Percentiles rank a stretch among this genome's conserved stretches.
phyloP scores from a whole-genome alignment of 2,888 invertebrate genomes.

The Leucophenga maculata region DNA sequence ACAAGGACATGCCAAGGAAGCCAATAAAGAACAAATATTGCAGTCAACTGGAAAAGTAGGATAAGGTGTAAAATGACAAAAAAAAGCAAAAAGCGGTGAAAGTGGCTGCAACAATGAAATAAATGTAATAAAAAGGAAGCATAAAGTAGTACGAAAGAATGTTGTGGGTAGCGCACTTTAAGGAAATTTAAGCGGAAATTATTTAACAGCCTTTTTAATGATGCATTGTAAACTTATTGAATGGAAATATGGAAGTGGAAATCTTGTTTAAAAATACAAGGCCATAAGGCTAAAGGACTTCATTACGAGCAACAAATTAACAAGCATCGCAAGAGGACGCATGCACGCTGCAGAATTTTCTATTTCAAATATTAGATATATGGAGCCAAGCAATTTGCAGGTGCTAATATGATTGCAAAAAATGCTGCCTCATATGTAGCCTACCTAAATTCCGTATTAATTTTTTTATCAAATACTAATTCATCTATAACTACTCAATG shows the following conservation, averaged over 20 bases:
- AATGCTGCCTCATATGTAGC: no score
- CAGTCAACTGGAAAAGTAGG: conserved; percentile 55
- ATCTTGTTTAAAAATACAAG: no score
- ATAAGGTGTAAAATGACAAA: conserved; percentile 45
- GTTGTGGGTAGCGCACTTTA: conserved; percentile 28
- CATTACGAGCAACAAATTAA: no score
- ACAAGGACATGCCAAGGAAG: conserved; percentile 29
- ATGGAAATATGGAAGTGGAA: background rate
- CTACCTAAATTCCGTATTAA: no score
- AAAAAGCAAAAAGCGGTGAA: conserved; percentile 12
- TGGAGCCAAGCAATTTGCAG: no score
- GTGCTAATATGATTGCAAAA: no score
- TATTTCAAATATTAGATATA: no score
- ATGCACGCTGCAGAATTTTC: no score
- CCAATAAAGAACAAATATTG: conserved; percentile 42
- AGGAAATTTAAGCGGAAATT: conserved; percentile 55
- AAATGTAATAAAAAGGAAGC: conserved; percentile 6
- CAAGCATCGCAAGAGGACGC: no score
- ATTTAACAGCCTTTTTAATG: conserved; percentile 31
- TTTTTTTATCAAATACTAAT: no score
- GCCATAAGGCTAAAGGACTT: no score
- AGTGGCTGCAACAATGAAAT: background rate
- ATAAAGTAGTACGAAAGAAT: background rate
- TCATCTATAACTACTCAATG: no score
- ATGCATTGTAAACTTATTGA: conserved; percentile 12